Base-by-base conservation (phyloP, 1,140 invertebrate genomes). In the Oryctes rhinoceros region DNA sequence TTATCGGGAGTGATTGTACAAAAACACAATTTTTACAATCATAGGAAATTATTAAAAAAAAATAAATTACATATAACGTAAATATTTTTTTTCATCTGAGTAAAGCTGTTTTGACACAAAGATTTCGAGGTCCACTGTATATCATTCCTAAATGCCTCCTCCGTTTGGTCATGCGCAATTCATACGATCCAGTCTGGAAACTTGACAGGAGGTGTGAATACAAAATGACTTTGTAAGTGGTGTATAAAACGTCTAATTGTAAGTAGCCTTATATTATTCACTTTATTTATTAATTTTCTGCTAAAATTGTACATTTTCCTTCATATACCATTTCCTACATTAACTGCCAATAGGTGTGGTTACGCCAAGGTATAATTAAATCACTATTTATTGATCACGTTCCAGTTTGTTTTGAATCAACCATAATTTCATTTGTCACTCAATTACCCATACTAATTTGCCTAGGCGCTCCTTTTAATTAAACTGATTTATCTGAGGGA, bases 301-400 rank as follows among this genome's bases (percentile, higher is more conserved):
- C 5, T 18, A 18, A 24, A 7, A 11, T 67, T 24, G 65, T 6
- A 35, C 20, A 9, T 67, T 67, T 67, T 4, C 5, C 13, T 5
- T 67, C 6, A 18, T 48, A 24, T 65, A 18, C 11, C 10, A 67
- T 24, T 30, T 30, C n/a, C 3, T 9, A 18, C 18, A 9, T 67
- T 35, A 18, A 10, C 10, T 67, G 65, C 20, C 20, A 30, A 30
- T 67, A 67, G 65, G 65, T 67, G 65, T 67, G 65, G 65, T 67
- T 67, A 67, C 3, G n/a, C 18, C 18, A 24, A 67, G 9, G 65
- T 67, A 67, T 67, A 67, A 67, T 67, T 67, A 67, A 67, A 67
- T 67, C 65, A 67, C 24, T 67, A 67, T 67, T 67, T 67, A 67
- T 67, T 67, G 65, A 67, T 67, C 65, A 67, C 18, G 13, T 67